A percentile compares a stretch with the other conserved stretches of the same genome.
phyloP scores from a whole-genome alignment of 2,888 invertebrate genomes.

The Hartigia nigra region DNA sequence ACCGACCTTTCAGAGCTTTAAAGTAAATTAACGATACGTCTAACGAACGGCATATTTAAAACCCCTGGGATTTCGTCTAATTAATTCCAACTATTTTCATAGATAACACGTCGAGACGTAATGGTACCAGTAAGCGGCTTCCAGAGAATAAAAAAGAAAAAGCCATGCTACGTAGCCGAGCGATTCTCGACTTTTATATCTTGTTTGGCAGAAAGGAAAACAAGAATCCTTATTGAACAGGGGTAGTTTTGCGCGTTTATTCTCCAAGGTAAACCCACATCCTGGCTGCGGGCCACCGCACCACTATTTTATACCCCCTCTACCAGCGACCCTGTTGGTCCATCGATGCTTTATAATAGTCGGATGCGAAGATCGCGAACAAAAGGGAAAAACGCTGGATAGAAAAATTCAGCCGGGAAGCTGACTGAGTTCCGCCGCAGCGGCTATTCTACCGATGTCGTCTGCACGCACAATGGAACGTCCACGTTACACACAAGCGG shows the following conservation, averaged over 20 bases:
- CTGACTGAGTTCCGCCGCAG: conserved; percentile 46
- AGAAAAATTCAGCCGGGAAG: conserved; percentile 43
- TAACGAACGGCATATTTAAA: neutral
- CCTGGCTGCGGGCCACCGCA: conserved; percentile 33
- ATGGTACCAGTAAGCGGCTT: neutral
- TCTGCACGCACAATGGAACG: conserved; percentile 27
- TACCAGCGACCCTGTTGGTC: neutral
- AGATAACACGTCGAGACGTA: neutral
- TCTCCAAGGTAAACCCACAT: conserved; percentile 27
- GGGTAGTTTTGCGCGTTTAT: neutral
- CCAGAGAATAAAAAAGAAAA: neutral
- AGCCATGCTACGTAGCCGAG: neutral
- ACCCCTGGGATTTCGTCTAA: neutral
- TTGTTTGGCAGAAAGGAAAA: neutral
- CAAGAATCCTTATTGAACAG: neutral
- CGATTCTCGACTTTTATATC: neutral
- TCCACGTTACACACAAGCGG: neutral
- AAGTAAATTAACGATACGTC: neutral
- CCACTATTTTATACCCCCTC: conserved; percentile 38
- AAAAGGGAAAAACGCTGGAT: conserved; percentile 39
- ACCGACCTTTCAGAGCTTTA: neutral
- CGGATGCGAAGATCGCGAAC: conserved; percentile 43
- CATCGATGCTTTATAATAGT: conserved; percentile 39
- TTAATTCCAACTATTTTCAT: neutral
- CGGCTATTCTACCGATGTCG: conserved; percentile 23